Percentiles rank a stretch among this genome's conserved stretches.
Conservation (phyloP, 2,113 vertebrate species). For the Sturnira hondurensis region DNA sequence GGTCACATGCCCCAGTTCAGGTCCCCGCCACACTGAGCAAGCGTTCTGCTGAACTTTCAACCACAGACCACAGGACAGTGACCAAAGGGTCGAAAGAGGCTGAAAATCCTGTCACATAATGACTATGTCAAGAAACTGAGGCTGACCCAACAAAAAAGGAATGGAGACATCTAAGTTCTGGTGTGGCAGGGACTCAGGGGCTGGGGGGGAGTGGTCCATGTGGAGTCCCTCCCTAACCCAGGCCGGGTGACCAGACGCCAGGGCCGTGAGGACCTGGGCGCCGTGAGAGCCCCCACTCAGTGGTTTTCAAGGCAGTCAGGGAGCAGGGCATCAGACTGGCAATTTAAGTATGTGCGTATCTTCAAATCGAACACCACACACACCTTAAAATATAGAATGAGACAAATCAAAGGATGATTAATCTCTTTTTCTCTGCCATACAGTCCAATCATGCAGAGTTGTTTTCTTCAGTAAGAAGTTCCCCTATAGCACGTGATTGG, state of each 20-base stretch:
- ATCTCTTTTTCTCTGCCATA: neutral
- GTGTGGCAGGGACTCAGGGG: neutral
- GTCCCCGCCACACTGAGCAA: neutral
- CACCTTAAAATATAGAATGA: neutral
- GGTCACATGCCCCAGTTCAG: fast-evolving
- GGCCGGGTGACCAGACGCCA: neutral
- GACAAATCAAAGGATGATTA: neutral
- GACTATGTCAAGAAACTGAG: neutral
- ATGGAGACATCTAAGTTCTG: neutral
- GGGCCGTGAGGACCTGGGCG: fast-evolving
- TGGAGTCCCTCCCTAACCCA: neutral
- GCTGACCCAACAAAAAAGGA: neutral
- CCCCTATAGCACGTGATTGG: fast-evolving
- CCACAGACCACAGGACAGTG: neutral
- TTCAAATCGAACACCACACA: neutral
- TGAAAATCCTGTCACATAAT: neutral
- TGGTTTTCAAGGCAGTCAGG: neutral
- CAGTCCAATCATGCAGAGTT: neutral
- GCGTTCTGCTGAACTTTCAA: no score
- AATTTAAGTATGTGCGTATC: fast-evolving
- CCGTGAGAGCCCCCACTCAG: neutral
- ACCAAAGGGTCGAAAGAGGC: neutral
- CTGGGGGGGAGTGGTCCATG: fast-evolving
- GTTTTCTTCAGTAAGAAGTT: neutral
- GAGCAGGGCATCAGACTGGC: neutral